Base-by-base conservation (phyloP, 2,113 vertebrate genomes). In the Mormyrus iriodes region DNA sequence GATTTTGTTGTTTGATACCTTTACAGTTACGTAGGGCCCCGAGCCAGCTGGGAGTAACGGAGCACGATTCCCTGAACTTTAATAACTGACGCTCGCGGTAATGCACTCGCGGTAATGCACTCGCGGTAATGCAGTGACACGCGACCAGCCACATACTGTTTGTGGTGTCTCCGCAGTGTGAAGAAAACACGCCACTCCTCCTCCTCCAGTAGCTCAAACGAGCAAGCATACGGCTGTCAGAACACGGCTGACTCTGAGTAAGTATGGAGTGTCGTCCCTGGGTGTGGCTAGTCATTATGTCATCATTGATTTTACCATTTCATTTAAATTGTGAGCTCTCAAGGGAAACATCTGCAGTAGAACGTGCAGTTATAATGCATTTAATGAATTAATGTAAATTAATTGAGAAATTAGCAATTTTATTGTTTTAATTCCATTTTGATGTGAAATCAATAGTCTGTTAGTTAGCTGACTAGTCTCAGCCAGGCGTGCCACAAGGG, bases 211-310 rank as follows among this genome's bases (percentile, higher is more conserved):
- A 90, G 90, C 88, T 87, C 91, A 91, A 94, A 90, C 65, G 92
- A 58, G 90, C 91, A 92, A 85, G 44, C 90, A 79, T 91, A 93
- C 88, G 91, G 89, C 90, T 49, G 91, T 91, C 92, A 92, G 83
- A 91, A 89, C 89, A 94, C 93, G 90, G 94, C 92, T 89, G 93
- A 94, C 85, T 92, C 94, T 12, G 95, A 94, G 96, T 96, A 93
- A 95, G 95, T 85, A 61, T 93, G 89, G n/a, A 46, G 19, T 0
- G 0, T 0, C 7, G 39, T 17, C 35, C 44, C 69, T n/a, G 35
- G n/a, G 27, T 12, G 61, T 13, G 61, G 61, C 9, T 3, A 65
- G 24, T 58, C 55, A 12, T 73, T 17, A 39, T 65, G 24, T 65
- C 24, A 65, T 27, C 69, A 19, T 39, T 15, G 31, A 17, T 76